These are phyloP conservation scores for Lepidurus packardi DNA, from an alignment of 1,140 invertebrate genomes.

Conservation along the genomic window DNA sequence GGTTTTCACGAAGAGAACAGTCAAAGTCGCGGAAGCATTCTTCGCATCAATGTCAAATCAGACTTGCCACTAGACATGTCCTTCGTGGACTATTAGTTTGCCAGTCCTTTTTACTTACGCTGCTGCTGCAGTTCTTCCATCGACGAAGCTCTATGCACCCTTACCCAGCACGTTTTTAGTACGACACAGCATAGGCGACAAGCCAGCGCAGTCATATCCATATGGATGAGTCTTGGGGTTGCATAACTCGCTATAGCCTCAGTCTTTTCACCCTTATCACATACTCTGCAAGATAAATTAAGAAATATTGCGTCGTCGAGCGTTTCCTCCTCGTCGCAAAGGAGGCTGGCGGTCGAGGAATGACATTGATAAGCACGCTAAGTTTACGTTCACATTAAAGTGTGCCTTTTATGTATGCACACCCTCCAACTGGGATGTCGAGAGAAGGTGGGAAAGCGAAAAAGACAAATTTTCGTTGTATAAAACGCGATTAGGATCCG, in stretches of 20 bases:
- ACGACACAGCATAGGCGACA: not conserved
- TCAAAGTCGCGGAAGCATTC: conserved; percentile 10
- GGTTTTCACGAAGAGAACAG: not conserved
- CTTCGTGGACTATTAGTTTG: conserved; percentile 15
- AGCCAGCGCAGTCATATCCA: not conserved
- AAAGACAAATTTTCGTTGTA: no score
- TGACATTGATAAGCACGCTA: not conserved
- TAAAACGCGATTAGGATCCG: no score
- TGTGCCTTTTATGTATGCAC: no score
- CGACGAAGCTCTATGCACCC: not conserved
- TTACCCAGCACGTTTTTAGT: conserved; percentile 8
- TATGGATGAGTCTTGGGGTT: not conserved
- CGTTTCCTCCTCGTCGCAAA: not conserved
- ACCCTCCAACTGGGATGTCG: no score
- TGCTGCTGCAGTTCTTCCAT: not conserved
- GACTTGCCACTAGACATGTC: conserved; percentile 21
- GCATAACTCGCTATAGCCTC: conserved; percentile 8
- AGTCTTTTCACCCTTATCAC: not conserved
- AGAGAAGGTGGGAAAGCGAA: no score
- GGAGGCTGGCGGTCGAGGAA: not conserved
- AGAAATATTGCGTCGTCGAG: not conserved
- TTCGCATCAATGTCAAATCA: conserved; percentile 22
- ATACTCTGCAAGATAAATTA: not conserved
- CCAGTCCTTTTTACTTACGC: not conserved
- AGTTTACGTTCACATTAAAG: not conserved